phyloP scores from a whole-genome alignment of 2,888 invertebrate species.

The Drosophila prolongata region DNA sequence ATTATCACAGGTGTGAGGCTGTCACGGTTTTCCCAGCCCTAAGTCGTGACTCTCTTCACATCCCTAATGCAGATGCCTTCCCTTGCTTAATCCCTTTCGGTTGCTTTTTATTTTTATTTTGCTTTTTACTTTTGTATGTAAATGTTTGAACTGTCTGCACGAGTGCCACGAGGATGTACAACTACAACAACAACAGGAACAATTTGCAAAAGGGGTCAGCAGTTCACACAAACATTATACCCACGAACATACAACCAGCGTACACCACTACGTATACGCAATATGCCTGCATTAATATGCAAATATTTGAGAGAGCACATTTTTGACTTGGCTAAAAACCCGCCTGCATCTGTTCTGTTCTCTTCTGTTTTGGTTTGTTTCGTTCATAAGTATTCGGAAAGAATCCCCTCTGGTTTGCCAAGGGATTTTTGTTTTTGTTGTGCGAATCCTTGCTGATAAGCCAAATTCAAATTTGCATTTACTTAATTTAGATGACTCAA shows the following conservation, averaged over 20 bases:
- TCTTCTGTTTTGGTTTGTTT: slow-evolving; percentile 2
- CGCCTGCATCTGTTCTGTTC: slow-evolving; percentile 1
- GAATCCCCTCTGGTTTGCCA: slow-evolving; percentile 7
- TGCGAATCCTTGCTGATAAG: slow-evolving; percentile 17
- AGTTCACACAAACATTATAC: slow-evolving; percentile 51
- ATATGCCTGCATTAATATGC: slow-evolving; percentile 69
- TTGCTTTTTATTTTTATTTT: slow-evolving; percentile 25
- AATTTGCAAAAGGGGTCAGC: slow-evolving; percentile 57
- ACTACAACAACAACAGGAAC: slow-evolving; percentile 38
- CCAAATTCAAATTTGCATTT: slow-evolving; percentile 49
- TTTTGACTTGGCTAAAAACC: slow-evolving; percentile 44
- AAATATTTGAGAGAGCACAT: slow-evolving; percentile 65
- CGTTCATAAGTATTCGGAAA: not conserved
- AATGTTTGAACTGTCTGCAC: slow-evolving; percentile 76
- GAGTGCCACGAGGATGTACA: slow-evolving; percentile 59
- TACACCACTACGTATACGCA: slow-evolving; percentile 32
- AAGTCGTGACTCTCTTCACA: slow-evolving; percentile 33
- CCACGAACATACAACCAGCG: slow-evolving; percentile 12
- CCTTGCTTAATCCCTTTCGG: slow-evolving; percentile 25
- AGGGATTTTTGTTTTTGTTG: slow-evolving; percentile 17
- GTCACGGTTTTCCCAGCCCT: slow-evolving; percentile 14
- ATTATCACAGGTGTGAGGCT: slow-evolving; percentile 19
- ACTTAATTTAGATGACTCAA: slow-evolving; percentile 37
- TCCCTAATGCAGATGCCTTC: slow-evolving; percentile 47
- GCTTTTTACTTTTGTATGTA: slow-evolving; percentile 56